phyloP scores from a whole-genome alignment of 2,888 invertebrate species.

The Rhopalosiphum nymphaeae region DNA sequence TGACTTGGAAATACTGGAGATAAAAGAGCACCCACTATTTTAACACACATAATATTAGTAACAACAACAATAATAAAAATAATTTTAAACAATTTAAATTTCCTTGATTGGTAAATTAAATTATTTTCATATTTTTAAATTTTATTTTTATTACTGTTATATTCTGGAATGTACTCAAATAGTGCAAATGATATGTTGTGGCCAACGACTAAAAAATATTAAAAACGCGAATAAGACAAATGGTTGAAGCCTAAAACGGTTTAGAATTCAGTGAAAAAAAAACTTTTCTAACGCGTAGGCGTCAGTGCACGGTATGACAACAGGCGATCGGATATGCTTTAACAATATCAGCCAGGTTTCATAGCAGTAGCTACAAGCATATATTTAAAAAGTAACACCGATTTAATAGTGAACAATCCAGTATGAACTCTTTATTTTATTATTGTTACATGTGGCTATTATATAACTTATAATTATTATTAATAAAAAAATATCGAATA shows the following conservation, averaged over 20 bases:
- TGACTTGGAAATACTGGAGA: background rate
- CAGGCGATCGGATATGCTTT: background rate
- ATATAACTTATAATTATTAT: background rate
- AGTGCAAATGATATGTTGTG: background rate
- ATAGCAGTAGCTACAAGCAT: background rate
- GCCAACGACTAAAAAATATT: background rate
- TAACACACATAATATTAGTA: too few species aligned
- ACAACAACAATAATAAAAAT: too few species aligned
- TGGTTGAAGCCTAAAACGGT: background rate
- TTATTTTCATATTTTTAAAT: background rate
- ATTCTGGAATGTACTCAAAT: background rate
- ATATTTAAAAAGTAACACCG: background rate
- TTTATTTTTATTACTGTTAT: background rate
- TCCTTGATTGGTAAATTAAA: background rate
- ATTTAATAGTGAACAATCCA: background rate
- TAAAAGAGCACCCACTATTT: too few species aligned
- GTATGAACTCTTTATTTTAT: background rate
- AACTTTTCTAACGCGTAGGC: background rate
- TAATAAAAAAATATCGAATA: background rate
- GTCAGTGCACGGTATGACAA: background rate
- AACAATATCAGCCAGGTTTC: background rate
- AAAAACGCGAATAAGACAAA: background rate
- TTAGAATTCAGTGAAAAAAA: background rate
- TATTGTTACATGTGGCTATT: background rate
- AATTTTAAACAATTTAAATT: background rate